These are phyloP conservation scores for Phyllostomus discolor DNA, from an alignment of 2,113 vertebrate species.

Conservation along the genomic window DNA sequence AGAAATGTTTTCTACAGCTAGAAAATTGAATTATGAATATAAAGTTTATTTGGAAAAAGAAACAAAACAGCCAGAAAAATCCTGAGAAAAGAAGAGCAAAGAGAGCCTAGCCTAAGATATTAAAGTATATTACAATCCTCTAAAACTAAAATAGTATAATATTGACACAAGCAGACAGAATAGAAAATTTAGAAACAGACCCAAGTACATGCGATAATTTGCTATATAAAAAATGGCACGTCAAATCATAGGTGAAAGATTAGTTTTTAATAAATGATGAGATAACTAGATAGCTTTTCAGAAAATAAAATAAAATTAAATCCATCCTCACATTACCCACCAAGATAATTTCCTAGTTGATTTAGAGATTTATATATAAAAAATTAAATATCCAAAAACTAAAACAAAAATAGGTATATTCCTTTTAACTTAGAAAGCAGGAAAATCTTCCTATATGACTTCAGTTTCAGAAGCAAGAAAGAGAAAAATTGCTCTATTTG, in stretches of 20 bases:
- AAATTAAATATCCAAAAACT: background rate
- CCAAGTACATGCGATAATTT: background rate
- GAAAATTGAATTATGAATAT: background rate
- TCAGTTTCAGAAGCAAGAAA: slow-evolving; percentile 4
- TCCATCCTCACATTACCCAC: background rate
- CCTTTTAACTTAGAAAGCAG: background rate
- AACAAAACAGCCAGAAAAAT: background rate
- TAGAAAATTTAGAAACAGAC: background rate
- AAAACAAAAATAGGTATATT: background rate
- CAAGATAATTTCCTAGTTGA: background rate
- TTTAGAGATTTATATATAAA: background rate
- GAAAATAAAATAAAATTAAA: slow-evolving; percentile 28
- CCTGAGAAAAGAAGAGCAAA: background rate
- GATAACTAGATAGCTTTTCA: background rate
- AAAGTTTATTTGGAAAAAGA: background rate
- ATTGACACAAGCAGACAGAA: background rate
- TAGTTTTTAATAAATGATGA: slow-evolving; percentile 20
- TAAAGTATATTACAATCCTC: background rate
- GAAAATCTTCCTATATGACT: background rate
- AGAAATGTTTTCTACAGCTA: background rate
- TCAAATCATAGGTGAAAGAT: background rate
- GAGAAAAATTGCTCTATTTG: background rate
- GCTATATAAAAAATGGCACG: background rate
- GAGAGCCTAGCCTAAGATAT: background rate
- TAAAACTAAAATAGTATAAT: background rate